Evolutionary conservation across 2,113 vertebrate species (phyloP), one percentile per base, ranked within the genome.

Genomic region (Xiphophorus couchianus): DNA sequence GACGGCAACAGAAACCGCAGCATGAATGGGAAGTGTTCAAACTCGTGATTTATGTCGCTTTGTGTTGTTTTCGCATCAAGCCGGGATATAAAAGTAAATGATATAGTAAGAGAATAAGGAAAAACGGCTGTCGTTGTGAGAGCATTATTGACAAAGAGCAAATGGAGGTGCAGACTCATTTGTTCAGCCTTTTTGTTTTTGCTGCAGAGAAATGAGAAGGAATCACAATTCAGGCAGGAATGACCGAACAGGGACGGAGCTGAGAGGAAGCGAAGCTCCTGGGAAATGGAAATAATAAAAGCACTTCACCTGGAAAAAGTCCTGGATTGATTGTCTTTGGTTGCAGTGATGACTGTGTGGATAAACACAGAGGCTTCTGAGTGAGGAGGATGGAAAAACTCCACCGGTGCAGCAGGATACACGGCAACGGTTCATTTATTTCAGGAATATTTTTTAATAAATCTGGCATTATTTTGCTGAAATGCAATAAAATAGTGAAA

Each of bases 261-360:
- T 4, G 69, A 65, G 25, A 73, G 74, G 72, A 72, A 37, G 74
- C 29, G 66, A 68, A 71, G 58, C 85, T 80, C 77, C 67, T 28
- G 85, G 83, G 87, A 87, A 87, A 87, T 81, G 74, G 82, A 72
- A 66, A 62, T 78, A 80, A 86, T 82, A 61, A 76, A 88, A 84
- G 37, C 64, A 60, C 30, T 66, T 78, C 83, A 82, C 78, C 76
- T 82, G 77, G 25, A 63, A 37, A 84, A 81, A 1, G 69, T 58
- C 1, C 1, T 69, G 62, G 64, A 69, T 62, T 7, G 77, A 87
- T 66, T 65, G 68, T 14, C 73, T 70, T 73, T 73, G 68, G 76
- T 78, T 62, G 64, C 48, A 13, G 22, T 10, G 35, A 51, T 1
- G 44, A 29, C 22, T 0, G 17, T 31, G 66, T 44, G 35, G 39